Base-by-base conservation (phyloP, 2,797 vertebrate genomes). In the Anguilla obscura region DNA sequence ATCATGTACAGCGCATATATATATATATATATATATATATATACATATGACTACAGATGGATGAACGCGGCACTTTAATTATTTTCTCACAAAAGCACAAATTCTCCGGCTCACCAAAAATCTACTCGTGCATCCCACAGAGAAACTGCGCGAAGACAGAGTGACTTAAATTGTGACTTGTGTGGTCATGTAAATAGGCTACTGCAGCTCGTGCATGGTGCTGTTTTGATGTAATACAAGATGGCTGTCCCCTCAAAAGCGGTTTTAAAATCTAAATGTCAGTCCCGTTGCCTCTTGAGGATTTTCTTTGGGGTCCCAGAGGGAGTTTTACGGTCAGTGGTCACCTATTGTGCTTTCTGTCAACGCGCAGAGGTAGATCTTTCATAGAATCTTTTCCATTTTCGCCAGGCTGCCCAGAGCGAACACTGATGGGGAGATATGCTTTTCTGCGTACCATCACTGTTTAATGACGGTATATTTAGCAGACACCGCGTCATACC, bases 201-300 rank as follows among this genome's bases (percentile, higher is more conserved):
- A 18, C 30, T 33, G 30, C 12, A 40, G 33, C 14, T 33, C 33
- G 14, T 40, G 30, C 14, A 30, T 24, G 10, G 2, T 24, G 36
- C 33, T 10, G 40, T 71, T n/a, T 86, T 60, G 45, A 21, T 30
- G 85, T 69, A 63, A 60, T 63, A 52, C 66, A 52, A 18, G 45
- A 48, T 56, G 52, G 52, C 52, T 71, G 63, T 12, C 66, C 79
- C 84, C 52, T 88, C 69, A 50, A 85, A 86, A 54, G 60, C 52
- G 40, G 21, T 66, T 66, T 4, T n/a, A 66, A 66, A 66, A 24
- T 24, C 60, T n/a, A n/a, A 5, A 66, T 8, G 60, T 66, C 60
- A 24, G 21, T 3, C 60, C 60, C 21, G 24, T 66, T 66, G 60
- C 60, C 60, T 14, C 54, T 56, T 12, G 54, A 66, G 24, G 60